phyloP scores from a whole-genome alignment of 2,888 invertebrate genomes.

The Drosophila kokeensis region DNA sequence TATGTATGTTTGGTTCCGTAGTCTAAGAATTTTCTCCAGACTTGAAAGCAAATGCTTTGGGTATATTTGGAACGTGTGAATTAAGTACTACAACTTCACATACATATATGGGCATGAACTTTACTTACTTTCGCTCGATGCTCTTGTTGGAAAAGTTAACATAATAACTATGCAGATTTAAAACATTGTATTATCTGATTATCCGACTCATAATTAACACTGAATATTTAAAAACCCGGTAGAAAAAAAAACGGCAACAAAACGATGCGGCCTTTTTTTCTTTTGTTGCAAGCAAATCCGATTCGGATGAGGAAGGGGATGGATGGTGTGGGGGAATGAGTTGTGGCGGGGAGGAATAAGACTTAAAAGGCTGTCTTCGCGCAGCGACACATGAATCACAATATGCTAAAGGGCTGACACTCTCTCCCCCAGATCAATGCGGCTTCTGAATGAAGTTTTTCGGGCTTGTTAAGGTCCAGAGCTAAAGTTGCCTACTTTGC shows the following conservation, averaged over 20 bases:
- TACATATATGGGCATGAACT: not conserved
- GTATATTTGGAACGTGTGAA: slow-evolving; percentile 57
- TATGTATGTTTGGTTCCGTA: slow-evolving; percentile 20
- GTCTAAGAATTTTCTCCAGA: slow-evolving; percentile 47
- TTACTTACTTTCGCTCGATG: slow-evolving; percentile 44
- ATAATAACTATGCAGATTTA: slow-evolving; percentile 5
- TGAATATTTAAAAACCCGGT: slow-evolving; percentile 23
- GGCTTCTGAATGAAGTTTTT: slow-evolving; percentile 80
- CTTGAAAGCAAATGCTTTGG: slow-evolving; percentile 45
- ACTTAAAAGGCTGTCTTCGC: slow-evolving; percentile 60
- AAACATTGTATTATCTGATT: not conserved
- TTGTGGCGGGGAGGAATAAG: not conserved
- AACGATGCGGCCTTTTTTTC: slow-evolving; percentile 51
- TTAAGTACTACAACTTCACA: not conserved
- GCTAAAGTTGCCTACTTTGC: slow-evolving; percentile 78
- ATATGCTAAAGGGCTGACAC: slow-evolving; percentile 84
- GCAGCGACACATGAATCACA: slow-evolving; percentile 83
- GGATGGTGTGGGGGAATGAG: not conserved
- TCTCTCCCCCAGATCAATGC: slow-evolving; percentile 83
- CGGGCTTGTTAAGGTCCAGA: slow-evolving; percentile 63
- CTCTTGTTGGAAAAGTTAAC: not conserved
- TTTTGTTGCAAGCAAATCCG: slow-evolving; percentile 33
- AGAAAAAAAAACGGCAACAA: slow-evolving; percentile 23
- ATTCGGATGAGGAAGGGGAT: slow-evolving; percentile 10
- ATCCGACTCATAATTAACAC: slow-evolving; percentile 19